Conservation (phyloP, 2,888 invertebrate genomes). For the Hirtodrosophila histrioides region DNA sequence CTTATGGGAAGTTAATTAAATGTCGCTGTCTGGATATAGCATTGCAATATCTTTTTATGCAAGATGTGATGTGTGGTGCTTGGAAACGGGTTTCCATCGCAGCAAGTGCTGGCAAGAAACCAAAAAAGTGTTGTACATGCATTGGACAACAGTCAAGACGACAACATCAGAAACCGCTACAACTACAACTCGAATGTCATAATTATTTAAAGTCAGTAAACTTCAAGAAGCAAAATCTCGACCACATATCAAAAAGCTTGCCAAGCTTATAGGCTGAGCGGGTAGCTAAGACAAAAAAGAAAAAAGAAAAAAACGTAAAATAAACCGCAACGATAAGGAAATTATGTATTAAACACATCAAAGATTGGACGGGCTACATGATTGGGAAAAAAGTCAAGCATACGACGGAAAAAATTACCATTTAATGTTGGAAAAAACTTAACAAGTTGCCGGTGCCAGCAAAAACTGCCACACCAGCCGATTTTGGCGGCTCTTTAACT, state of each 20-base stretch:
- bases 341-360: slow-evolving; percentile 78
- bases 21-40: slow-evolving; percentile 36
- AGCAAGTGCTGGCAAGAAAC: slow-evolving; percentile 57
- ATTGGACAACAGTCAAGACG: slow-evolving; percentile 21
- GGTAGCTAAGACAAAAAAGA: slow-evolving; percentile 5
- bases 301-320: slow-evolving; percentile 15
- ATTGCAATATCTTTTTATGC: slow-evolving; percentile 41
- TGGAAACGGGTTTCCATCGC: slow-evolving; percentile 57
- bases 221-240: slow-evolving; percentile 71
- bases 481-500: slow-evolving; percentile 73
- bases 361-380: slow-evolving; percentile 63
- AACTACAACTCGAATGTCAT: slow-evolving; percentile 60
- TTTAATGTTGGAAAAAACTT: slow-evolving; percentile 66
- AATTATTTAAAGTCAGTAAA: slow-evolving; percentile 74
- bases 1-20: slow-evolving; percentile 75
- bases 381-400: slow-evolving; percentile 31
- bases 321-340: slow-evolving; percentile 68
- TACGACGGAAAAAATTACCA: slow-evolving; percentile 69
- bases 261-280: slow-evolving; percentile 13
- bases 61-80: slow-evolving; percentile 32
- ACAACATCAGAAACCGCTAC: slow-evolving; percentile 14
- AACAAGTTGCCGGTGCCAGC: slow-evolving; percentile 66
- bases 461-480: slow-evolving; percentile 62
- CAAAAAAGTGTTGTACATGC: slow-evolving; percentile 66
- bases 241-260: slow-evolving; percentile 47